Base-by-base conservation (phyloP, 2,113 vertebrate genomes). In the Apaloderma vittatum region DNA sequence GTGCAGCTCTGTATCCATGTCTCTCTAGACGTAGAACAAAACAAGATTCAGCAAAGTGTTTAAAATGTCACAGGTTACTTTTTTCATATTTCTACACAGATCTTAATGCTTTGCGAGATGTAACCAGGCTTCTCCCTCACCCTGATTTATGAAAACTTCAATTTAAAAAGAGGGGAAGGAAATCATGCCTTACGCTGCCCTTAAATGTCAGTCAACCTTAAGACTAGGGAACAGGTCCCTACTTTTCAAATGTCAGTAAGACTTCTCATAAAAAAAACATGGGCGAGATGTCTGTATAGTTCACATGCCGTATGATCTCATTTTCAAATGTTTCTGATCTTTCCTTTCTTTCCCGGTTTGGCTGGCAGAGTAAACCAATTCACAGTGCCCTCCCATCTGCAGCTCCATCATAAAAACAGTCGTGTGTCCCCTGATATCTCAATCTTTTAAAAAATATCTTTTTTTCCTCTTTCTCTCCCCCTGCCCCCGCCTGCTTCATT, bases 171-270 rank as follows among this genome's bases (percentile, higher is more conserved):
- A 97, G 43, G 70, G 68, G 59, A 90, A 93, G 80, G 72, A 98
- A 97, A 97, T 86, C 94, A 94, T 52, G 73, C 90, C 93, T 97
- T 91, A 74, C 12, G 66, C 85, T 96, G 86, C 97, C 97, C 97
- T 96, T 98, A 98, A 98, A 98, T 98, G 98, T 98, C 98, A 98
- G 76, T 98, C 98, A 98, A 93, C 96, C 96, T 97, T 87, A 87
- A 96, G 97, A 96, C 85, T 55, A 96, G 92, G 94, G 93, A 97
- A 97, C 85, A 27, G 71, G 96, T 96, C 97, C 94, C 96, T 98
- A 96, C 97, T 98, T 98, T 95, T 97, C 97, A 98, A 98, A 98
- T 98, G 98, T 98, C 98, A 98, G 95, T 93, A 98, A 97, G 97
- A 97, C 94, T 97, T 97, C 95, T 97, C 98, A 97, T 98, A 98